Evolutionary conservation across 2,888 invertebrate species (phyloP).

Genomic region (Nomada ferruginata): DNA sequence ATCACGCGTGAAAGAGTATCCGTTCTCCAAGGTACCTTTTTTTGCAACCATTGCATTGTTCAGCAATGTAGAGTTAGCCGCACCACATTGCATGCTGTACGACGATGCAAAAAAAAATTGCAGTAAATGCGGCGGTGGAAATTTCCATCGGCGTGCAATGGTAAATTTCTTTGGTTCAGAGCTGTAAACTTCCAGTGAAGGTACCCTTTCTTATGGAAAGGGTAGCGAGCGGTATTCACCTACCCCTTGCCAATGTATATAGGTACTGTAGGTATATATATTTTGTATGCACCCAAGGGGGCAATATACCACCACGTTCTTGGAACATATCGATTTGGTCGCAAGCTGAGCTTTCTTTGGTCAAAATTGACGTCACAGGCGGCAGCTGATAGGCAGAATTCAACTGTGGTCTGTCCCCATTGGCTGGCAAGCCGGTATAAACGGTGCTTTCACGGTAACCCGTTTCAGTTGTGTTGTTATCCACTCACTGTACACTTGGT

Average conservation of each 20-base stretch:
- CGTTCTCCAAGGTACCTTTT: not conserved
- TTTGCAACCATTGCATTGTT: not conserved
- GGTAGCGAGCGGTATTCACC: constrained; percentile 34
- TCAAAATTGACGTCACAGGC: constrained; percentile 65
- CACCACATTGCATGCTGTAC: too few species aligned
- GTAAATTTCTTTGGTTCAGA: constrained; percentile 24
- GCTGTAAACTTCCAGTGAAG: not conserved
- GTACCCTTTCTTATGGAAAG: not conserved
- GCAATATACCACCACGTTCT: constrained; percentile 44
- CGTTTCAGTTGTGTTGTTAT: constrained; percentile 81
- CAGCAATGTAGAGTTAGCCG: not conserved
- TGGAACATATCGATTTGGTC: constrained; percentile 64
- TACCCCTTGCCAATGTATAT: constrained; percentile 5
- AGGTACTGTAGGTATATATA: not conserved
- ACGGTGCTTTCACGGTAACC: constrained; percentile 73
- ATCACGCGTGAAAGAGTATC: not conserved
- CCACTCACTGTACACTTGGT: constrained; percentile 80
- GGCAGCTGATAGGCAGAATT: constrained; percentile 67
- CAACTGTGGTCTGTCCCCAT: constrained; percentile 67
- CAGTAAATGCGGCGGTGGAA: constrained; percentile 28
- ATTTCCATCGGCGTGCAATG: constrained; percentile 21
- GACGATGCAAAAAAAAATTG: constrained; percentile 1
- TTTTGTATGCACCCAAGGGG: constrained; percentile 27
- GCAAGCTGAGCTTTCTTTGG: constrained; percentile 70
- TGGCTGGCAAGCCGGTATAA: constrained; percentile 76